Evolutionary conservation across 2,113 vertebrate genomes (phyloP), one percentile per base, ranked within the genome.

Genomic region (Shinisaurus crocodilurus): DNA sequence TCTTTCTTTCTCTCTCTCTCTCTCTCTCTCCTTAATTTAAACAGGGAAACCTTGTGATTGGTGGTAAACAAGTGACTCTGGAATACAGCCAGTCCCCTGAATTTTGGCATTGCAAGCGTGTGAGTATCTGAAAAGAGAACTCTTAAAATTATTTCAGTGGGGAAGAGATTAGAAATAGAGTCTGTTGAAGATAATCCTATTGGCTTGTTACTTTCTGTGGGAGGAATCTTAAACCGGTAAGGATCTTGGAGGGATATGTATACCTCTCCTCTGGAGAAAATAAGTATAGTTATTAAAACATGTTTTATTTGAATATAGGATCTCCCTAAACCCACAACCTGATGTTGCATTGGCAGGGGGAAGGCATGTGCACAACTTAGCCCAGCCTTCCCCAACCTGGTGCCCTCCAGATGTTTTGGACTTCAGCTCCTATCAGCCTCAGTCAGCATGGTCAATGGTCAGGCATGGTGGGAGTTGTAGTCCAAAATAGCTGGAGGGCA

Each of bases 1-100:
- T 87, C 20, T 87, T 12, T 29, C 57, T 6, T 5, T 27, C 6
- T 87, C 25, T 65, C 60, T 29, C 57, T 6, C 10, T 27, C 6
- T 87, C 23, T 65, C 60, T 86, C 92, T 91, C 32, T 43, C 94
- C 97, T 97, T 70, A 6, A 94, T 96, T 96, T 98, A 98, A 95
- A 92, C 98, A 99, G 99, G 98, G 98, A 90, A 98, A 97, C 95
- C 97, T 99, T 94, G 97, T 98, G 90, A 98, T 99, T 89, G 98
- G 98, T 96, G 98, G 97, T 96, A 98, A 98, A 96, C 98, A 98
- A 43, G 97, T 98, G 75, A 97, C 97, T 83, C 97, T 99, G 93
- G 98, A 98, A 95, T 99, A 98, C 96, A 96, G 98, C 92, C 98
- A 96, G 0, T 97, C 95, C 91, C 96, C 93, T 54, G 97, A 97